Evolutionary conservation across 2,797 vertebrate species (phyloP).

Genomic region (Phrynocephalus guinanensis): DNA sequence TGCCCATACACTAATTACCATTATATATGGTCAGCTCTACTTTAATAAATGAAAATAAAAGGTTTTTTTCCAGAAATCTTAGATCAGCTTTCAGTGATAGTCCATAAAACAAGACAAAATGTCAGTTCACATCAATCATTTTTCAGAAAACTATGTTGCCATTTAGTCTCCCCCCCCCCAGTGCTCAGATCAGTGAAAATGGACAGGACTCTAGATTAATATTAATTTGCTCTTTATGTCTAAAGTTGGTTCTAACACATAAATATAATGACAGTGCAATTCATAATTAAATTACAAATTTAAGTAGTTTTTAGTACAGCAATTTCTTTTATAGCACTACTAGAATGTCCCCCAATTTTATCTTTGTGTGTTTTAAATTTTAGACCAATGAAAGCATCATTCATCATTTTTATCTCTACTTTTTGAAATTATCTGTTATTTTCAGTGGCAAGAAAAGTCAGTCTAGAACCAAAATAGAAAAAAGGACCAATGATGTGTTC

Average conservation of each 20-base stretch:
- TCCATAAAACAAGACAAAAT: constrained; percentile 17
- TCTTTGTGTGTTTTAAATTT: neutral
- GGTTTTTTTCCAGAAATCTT: constrained; percentile 23
- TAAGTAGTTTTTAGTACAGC: constrained; percentile 17
- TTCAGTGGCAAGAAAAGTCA: neutral
- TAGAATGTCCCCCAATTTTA: neutral
- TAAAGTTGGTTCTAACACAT: neutral
- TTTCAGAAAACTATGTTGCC: neutral
- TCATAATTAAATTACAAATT: constrained; percentile 44
- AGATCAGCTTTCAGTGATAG: constrained; percentile 34
- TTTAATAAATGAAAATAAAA: constrained; percentile 35
- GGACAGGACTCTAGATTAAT: neutral
- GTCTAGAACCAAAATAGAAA: rapidly evolving
- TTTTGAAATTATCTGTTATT: neutral
- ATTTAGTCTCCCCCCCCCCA: too few relatives aligned
- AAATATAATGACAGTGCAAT: neutral
- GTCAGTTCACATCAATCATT: constrained; percentile 5
- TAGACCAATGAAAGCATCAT: neutral
- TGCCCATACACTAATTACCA: neutral
- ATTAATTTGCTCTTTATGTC: constrained; percentile 30
- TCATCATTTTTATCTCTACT: neutral
- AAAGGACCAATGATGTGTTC: neutral
- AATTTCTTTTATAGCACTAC: constrained; percentile 38
- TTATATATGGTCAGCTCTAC: constrained; percentile 12
- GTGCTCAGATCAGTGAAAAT: too few relatives aligned